Conservation (phyloP, 2,113 vertebrate genomes). For the Tupaia tana region DNA sequence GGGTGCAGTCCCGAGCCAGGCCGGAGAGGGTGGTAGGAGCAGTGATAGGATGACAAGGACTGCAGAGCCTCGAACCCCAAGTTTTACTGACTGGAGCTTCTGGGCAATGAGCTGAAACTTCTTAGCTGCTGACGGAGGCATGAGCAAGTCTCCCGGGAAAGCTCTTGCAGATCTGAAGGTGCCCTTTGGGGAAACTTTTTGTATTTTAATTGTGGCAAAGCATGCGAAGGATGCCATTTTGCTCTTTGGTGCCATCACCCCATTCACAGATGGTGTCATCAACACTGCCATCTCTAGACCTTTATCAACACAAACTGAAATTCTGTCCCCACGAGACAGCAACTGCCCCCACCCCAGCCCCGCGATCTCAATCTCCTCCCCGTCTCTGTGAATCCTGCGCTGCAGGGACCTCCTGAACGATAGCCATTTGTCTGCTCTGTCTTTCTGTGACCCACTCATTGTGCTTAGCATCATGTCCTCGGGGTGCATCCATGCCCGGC, state of each 20-base stretch:
- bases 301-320: neutral
- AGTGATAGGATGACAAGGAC: too few species aligned
- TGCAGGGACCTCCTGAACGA: too few species aligned
- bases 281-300: accelerated
- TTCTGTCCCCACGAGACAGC: too few species aligned
- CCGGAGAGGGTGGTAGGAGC: neutral
- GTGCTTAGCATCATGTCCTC: accelerated
- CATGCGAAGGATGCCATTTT: neutral
- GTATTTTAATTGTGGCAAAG: neutral
- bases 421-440: too few species aligned
- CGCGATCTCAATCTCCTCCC: neutral
- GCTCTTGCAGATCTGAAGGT: neutral
- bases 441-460: accelerated
- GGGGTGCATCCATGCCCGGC: accelerated
- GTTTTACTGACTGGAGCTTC: neutral
- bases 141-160: neutral
- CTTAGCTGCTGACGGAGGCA: neutral
- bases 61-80: neutral
- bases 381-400: neutral
- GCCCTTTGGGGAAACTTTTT: neutral
- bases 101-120: neutral
- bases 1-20: too few species aligned
- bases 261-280: accelerated
- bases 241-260: neutral
- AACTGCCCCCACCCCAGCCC: neutral